A percentile compares a stretch with the other conserved stretches of the same genome.
Conservation (phyloP, 2,888 invertebrate species). For the Scaeva pyrastri region DNA sequence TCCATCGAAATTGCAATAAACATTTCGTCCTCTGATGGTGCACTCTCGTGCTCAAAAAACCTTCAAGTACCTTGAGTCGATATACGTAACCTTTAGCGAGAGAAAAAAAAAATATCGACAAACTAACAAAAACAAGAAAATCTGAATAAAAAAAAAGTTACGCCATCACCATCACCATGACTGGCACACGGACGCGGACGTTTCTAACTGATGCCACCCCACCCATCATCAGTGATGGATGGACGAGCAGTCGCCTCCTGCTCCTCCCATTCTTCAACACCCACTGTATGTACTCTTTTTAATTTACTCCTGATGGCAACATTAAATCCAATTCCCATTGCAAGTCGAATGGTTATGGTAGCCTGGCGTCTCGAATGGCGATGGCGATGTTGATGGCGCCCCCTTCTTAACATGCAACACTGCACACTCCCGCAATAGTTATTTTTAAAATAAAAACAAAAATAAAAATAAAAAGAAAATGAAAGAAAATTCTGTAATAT, state of each 20-base stretch:
- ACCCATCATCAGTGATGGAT: constrained; percentile 40
- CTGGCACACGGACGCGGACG: constrained; percentile 38
- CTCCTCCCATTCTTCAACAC: background rate
- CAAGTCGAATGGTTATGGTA: constrained; percentile 20
- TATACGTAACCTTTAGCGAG: background rate
- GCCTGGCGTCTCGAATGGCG: constrained; percentile 43
- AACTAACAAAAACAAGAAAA: background rate
- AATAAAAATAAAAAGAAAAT: constrained; percentile 3
- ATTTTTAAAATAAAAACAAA: constrained; percentile 49
- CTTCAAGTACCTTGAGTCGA: constrained; percentile 14
- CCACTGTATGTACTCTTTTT: constrained; percentile 37
- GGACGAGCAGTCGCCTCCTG: constrained; percentile 8
- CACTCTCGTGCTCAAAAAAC: constrained; percentile 13
- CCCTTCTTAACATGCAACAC: constrained; percentile 59
- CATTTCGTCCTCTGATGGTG: constrained; percentile 16
- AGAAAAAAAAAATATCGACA: background rate
- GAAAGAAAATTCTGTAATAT: constrained; percentile 19
- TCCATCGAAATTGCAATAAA: constrained; percentile 40
- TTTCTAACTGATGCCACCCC: constrained; percentile 51
- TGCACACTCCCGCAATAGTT: constrained; percentile 56
- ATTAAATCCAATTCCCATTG: constrained; percentile 55
- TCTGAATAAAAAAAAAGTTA: constrained; percentile 24
- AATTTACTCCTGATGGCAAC: constrained; percentile 43
- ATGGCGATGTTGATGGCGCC: background rate
- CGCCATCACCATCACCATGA: constrained; percentile 31